Percentiles rank a stretch among this genome's conserved stretches.
Conservation (phyloP, 2,888 invertebrate genomes). For the Morinoia aosen region DNA sequence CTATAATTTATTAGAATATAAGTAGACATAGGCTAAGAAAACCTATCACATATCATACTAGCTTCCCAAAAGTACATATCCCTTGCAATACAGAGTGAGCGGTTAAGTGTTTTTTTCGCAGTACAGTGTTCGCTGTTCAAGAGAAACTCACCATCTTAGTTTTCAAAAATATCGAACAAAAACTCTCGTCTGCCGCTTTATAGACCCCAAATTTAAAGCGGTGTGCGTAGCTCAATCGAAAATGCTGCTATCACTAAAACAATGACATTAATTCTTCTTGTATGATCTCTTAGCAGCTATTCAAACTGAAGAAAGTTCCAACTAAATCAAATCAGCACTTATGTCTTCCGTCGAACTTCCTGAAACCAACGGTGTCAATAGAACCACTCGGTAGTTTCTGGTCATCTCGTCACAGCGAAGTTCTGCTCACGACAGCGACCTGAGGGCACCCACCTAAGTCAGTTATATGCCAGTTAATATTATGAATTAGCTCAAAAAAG, state of each 20-base stretch:
- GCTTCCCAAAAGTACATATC: not conserved
- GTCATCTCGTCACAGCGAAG: not conserved
- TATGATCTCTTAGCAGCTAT: not conserved
- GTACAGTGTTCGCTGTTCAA: not conserved
- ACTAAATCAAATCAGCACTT: not conserved
- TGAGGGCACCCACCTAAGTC: not conserved
- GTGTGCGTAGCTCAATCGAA: not conserved
- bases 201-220: not conserved
- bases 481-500: not conserved
- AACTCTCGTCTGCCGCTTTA: not conserved
- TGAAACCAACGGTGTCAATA: not conserved
- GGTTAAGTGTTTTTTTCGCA: not conserved
- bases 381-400: not conserved
- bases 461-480: not conserved
- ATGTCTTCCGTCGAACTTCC: not conserved
- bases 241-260: not conserved
- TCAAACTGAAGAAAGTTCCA: not conserved
- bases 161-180: not conserved
- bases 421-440: not conserved
- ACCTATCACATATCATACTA: conserved; percentile 30
- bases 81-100: not conserved
- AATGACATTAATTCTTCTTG: not conserved
- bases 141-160: not conserved
- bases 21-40: conserved; percentile 19
- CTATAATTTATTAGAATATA: conserved; percentile 25